Evolutionary conservation across 2,797 vertebrate species (phyloP).

Genomic region (Lophotriccus pileatus): DNA sequence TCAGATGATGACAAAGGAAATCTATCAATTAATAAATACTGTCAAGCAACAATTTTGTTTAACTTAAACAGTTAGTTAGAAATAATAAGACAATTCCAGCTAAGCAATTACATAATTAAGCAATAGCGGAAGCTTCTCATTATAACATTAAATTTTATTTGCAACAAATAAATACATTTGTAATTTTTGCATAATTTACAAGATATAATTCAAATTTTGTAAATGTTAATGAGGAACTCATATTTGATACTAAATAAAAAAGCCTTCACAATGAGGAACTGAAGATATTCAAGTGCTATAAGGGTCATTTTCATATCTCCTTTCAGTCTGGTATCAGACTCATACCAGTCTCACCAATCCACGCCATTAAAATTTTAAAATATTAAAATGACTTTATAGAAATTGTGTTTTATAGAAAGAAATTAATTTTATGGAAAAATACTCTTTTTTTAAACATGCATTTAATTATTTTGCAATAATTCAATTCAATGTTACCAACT

Average conservation of each 20-base stretch:
- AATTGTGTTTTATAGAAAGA: not conserved
- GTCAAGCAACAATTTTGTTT: not conserved
- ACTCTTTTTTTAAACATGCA: not conserved
- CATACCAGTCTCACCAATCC: not conserved
- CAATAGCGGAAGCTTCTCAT: not conserved
- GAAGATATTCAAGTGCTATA: not conserved
- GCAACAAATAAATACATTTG: not conserved
- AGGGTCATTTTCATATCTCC: not conserved
- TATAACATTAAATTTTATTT: not conserved
- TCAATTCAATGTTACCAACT: not conserved
- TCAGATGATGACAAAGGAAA: not conserved
- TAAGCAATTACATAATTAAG: not conserved
- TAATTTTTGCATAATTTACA: not conserved
- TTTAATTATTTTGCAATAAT: not conserved
- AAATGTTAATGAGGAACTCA: not conserved
- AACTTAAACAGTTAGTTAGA: not conserved
- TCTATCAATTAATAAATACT: not conserved
- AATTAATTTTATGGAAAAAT: not conserved
- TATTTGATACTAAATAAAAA: not conserved
- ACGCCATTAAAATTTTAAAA: not conserved
- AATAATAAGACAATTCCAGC: not conserved
- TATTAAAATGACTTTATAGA: not conserved
- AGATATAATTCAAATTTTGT: not conserved
- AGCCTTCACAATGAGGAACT: not conserved
- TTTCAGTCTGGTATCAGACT: not conserved